A percentile compares a stretch with the other conserved stretches of the same genome.
Conservation (phyloP, 2,888 invertebrate species). For the Diloba caeruleocephala region DNA sequence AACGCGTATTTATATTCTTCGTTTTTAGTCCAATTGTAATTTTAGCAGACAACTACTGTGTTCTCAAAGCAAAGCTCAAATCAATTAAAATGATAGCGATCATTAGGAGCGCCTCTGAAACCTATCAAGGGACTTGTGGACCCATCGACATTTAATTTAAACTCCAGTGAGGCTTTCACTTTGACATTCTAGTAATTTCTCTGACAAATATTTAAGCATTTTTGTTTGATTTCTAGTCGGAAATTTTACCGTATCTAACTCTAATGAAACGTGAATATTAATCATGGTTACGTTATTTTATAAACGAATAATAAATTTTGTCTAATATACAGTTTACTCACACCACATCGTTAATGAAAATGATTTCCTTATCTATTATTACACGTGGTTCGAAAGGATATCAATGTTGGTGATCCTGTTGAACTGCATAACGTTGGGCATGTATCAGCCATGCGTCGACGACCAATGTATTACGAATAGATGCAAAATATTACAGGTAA, state of each 20-base stretch:
- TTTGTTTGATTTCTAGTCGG: constrained; percentile 22
- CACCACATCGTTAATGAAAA: too few relatives aligned
- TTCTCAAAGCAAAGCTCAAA: constrained; percentile 29
- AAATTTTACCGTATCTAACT: too few relatives aligned
- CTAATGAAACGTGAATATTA: too few relatives aligned
- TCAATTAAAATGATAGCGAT: constrained; percentile 46
- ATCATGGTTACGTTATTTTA: too few relatives aligned
- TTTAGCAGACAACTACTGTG: constrained; percentile 4
- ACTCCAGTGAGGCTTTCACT: constrained; percentile 28
- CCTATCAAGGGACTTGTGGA: constrained; percentile 38
- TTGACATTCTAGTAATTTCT: constrained; percentile 32
- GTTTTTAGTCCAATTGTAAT: constrained; percentile 5
- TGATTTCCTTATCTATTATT: constrained; percentile 90
- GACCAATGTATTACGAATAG: constrained; percentile 96
- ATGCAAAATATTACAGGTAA: constrained; percentile 97
- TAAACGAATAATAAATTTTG: not conserved
- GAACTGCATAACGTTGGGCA: constrained; percentile 99
- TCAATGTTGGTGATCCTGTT: constrained; percentile 99
- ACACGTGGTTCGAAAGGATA: constrained; percentile 99
- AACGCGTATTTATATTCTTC: not conserved
- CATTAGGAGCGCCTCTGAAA: constrained; percentile 37
- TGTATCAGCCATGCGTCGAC: constrained; percentile 99
- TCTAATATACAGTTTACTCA: too few relatives aligned
- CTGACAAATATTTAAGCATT: constrained; percentile 37
- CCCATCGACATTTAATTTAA: constrained; percentile 41